phyloP scores from a whole-genome alignment of 2,797 vertebrate species.

The Chaetodon trifasciatus region DNA sequence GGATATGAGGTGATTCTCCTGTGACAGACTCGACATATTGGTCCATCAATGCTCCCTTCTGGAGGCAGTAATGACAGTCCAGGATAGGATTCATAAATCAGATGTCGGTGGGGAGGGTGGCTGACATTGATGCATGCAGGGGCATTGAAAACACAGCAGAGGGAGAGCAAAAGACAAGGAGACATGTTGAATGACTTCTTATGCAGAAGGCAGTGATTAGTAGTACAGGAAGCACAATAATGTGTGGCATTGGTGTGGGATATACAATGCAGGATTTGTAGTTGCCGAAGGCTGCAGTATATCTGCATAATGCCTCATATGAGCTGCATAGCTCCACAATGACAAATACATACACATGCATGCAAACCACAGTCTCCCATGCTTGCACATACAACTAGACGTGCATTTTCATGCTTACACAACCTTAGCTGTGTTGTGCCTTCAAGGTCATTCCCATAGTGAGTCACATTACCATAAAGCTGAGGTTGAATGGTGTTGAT shows the following conservation, averaged over 20 bases:
- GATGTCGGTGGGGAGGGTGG: slow-evolving; percentile 56
- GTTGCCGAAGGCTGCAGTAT: slow-evolving; percentile 34
- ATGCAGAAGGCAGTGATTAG: slow-evolving; percentile 52
- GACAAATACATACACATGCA: not conserved
- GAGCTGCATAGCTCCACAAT: not conserved
- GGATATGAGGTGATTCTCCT: slow-evolving; percentile 65
- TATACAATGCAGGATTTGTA: slow-evolving; percentile 18
- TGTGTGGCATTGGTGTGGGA: slow-evolving; percentile 20
- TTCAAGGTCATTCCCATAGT: slow-evolving; percentile 45
- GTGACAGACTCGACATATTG: slow-evolving; percentile 73
- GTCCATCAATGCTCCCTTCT: slow-evolving; percentile 76
- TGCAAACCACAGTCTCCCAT: not conserved
- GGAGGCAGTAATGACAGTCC: slow-evolving; percentile 74
- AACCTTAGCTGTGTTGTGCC: slow-evolving; percentile 5
- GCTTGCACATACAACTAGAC: not conserved
- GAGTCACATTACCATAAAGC: slow-evolving; percentile 53
- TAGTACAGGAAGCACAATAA: slow-evolving; percentile 27
- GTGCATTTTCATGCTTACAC: not conserved
- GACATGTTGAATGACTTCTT: slow-evolving; percentile 61
- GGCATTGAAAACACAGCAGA: slow-evolving; percentile 62
- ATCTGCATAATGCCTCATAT: slow-evolving; percentile 32
- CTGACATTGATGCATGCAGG: slow-evolving; percentile 76
- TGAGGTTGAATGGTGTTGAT: slow-evolving; percentile 38
- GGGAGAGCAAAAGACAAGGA: slow-evolving; percentile 63
- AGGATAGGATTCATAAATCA: slow-evolving; percentile 81